Evolutionary conservation across 2,113 vertebrate genomes (phyloP).

Genomic region (Corythornis vintsioides): DNA sequence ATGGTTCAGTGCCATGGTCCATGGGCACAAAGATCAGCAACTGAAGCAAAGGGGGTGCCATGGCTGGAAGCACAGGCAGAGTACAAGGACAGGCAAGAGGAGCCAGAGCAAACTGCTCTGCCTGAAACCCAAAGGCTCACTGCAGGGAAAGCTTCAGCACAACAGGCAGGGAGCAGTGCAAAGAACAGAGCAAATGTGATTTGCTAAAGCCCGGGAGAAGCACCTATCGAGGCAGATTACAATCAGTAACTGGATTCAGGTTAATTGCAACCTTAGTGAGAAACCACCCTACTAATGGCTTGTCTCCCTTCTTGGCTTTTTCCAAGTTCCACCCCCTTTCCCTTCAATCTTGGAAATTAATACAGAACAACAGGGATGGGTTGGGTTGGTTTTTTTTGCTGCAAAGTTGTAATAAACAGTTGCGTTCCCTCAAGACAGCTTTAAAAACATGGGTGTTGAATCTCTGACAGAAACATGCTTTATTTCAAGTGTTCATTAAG

Average conservation of each 20-base stretch:
- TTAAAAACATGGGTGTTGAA: constrained; percentile 30
- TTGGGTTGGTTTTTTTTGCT: neutral
- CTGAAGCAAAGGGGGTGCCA: neutral
- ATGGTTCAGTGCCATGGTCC: neutral
- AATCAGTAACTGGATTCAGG: neutral
- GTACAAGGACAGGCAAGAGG: neutral
- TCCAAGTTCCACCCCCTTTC: neutral
- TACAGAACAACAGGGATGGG: neutral
- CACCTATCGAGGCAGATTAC: neutral
- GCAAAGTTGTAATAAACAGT: constrained; percentile 54
- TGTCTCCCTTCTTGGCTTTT: neutral
- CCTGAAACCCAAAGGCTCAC: accelerated
- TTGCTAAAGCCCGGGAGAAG: constrained; percentile 20
- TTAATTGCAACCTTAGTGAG: neutral
- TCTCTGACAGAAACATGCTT: constrained; percentile 40
- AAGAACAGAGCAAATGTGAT: neutral
- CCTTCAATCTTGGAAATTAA: constrained; percentile 21
- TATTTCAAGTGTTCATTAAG: constrained; percentile 61
- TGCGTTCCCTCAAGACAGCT: constrained; percentile 51
- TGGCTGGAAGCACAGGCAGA: accelerated
- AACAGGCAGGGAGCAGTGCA: neutral
- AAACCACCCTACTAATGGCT: neutral
- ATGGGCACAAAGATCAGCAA: neutral
- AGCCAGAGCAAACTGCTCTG: neutral
- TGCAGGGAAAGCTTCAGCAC: neutral